A percentile compares a stretch with the other conserved stretches of the same genome.
phyloP scores from a whole-genome alignment of 2,797 vertebrate species.

The Simalia tracyae region DNA sequence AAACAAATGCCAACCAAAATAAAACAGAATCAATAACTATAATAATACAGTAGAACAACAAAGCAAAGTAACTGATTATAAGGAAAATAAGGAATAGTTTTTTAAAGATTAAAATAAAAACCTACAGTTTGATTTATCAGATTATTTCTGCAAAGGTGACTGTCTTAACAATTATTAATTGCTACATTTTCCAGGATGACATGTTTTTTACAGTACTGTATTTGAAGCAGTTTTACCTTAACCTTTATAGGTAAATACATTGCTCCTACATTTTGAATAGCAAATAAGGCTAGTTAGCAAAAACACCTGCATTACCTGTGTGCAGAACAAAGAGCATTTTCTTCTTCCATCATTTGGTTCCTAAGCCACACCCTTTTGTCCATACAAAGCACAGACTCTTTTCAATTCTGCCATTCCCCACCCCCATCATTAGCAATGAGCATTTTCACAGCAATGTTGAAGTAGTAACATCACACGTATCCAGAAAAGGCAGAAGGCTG shows the following conservation, averaged over 20 bases:
- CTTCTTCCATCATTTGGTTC: slow-evolving; percentile 54
- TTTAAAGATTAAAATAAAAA: neutral
- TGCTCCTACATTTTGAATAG: slow-evolving; percentile 43
- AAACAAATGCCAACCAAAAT: neutral
- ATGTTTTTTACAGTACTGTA: neutral
- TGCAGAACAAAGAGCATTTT: slow-evolving; percentile 60
- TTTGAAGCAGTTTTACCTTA: slow-evolving; percentile 38
- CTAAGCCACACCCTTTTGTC: slow-evolving; percentile 52
- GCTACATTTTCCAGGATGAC: slow-evolving; percentile 20
- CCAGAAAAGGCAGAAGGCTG: neutral
- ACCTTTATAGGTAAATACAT: slow-evolving; percentile 7
- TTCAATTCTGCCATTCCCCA: neutral
- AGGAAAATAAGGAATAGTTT: neutral
- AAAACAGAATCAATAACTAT: neutral
- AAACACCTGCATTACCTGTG: slow-evolving; percentile 44
- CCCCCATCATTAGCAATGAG: neutral
- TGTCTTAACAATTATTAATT: neutral
- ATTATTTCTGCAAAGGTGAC: neutral
- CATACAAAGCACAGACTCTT: slow-evolving; percentile 9
- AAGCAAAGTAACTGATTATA: neutral
- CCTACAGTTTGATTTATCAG: neutral
- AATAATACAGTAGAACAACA: slow-evolving; percentile 9
- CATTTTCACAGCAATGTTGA: neutral
- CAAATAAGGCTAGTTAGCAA: slow-evolving; percentile 51
- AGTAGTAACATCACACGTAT: neutral